Base-by-base conservation (phyloP, 2,113 vertebrate genomes). In the Pelodiscus sinensis region DNA sequence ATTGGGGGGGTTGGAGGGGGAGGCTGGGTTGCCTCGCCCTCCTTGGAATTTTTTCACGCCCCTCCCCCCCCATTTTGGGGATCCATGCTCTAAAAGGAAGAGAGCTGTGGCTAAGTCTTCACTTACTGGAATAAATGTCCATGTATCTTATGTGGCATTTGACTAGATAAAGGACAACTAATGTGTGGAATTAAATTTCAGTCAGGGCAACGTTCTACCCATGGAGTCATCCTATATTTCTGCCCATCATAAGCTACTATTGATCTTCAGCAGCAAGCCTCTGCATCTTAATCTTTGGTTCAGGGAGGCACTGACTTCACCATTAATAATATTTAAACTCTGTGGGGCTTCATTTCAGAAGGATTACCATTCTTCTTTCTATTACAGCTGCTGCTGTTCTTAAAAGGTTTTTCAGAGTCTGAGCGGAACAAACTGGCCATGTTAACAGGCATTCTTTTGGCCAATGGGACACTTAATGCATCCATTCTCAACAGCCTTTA, bases 381-480 rank as follows among this genome's bases (percentile, higher is more conserved):
- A 38, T 93, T 96, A 58, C 89, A 99, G 99, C 96, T 99, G 98
- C 98, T 99, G 98, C 98, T 99, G 96, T 99, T 99, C 98, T 97
- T 99, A 87, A 99, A 99, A 93, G 99, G 99, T 81, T 99, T 99
- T 98, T 99, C 99, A 0, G 99, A 99, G 98, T 99, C 99, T 1
- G 99, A 99, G 98, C 98, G 99, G 95, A 99, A 99, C 98, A 99
- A 99, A 91, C 97, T 99, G 96, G 99, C 99, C 97, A 99, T 99
- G 99, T 96, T 99, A 94, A 98, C 99, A 13, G 99, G 99, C 91
- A 99, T 99, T 97, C 99, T 99, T 97, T 98, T 99, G 97, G 99
- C 99, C 97, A 99, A 99, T 1, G 99, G 99, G 90, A 99, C 98
- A 91, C 98, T 99, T 90, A 99, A 99, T 6, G 99, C 99, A 55